phyloP scores from a whole-genome alignment of 2,797 vertebrate species.

The Nyctibius grandis region DNA sequence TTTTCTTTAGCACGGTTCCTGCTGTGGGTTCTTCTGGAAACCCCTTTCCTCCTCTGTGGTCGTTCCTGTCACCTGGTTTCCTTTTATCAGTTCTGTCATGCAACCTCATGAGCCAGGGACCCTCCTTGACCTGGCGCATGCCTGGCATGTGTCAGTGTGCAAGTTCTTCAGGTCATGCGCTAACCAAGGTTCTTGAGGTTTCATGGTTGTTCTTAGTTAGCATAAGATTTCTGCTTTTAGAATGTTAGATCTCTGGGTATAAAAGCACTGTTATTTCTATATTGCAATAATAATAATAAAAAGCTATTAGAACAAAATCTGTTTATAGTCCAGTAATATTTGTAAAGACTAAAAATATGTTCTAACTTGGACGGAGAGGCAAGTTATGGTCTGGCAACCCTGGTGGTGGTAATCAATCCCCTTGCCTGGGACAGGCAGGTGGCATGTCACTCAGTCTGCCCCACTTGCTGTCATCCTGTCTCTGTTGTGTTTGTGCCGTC shows the following conservation, averaged over 20 bases:
- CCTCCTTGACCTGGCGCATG: neutral
- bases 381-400: neutral
- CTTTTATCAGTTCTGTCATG: neutral
- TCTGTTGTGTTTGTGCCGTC: neutral
- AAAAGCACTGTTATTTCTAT: neutral
- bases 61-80: neutral
- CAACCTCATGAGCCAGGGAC: rapidly evolving
- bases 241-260: neutral
- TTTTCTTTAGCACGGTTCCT: neutral
- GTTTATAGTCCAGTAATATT: constrained; percentile 14
- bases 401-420: constrained; percentile 1
- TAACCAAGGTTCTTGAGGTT: neutral
- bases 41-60: neutral
- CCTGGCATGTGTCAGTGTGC: rapidly evolving
- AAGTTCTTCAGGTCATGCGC: neutral
- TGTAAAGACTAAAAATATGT: constrained; percentile 54
- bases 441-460: constrained; percentile 9
- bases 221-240: neutral
- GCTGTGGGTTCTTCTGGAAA: neutral
- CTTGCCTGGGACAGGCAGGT: constrained; percentile 18
- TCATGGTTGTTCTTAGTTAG: neutral
- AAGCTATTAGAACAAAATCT: neutral
- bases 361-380: neutral
- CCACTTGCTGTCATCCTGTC: neutral
- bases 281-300: neutral